phyloP scores from a whole-genome alignment of 2,797 vertebrate species.

The Sebastes oblongus region DNA sequence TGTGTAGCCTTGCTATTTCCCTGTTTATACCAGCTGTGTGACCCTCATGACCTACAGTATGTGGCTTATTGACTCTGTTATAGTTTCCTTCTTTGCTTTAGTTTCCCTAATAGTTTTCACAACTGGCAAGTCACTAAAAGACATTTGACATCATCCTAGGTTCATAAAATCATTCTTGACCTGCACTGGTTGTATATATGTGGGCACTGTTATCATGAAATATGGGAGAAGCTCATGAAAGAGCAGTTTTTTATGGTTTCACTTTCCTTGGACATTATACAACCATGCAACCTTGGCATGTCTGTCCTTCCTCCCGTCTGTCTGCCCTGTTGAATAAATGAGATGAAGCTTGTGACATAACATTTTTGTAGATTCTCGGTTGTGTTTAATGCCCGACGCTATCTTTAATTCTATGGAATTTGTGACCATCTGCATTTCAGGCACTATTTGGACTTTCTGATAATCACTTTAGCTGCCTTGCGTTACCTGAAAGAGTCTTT shows the following conservation, averaged over 20 bases:
- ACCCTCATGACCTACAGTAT: not conserved
- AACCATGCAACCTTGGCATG: slow-evolving; percentile 7
- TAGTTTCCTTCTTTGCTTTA: not conserved
- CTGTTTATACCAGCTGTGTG: not conserved
- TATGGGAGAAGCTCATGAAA: not conserved
- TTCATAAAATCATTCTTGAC: not conserved
- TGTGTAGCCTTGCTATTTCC: not conserved
- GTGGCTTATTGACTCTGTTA: not conserved
- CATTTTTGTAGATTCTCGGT: slow-evolving; percentile 14
- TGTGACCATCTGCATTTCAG: not conserved
- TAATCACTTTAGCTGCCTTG: not conserved
- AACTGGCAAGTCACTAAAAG: not conserved
- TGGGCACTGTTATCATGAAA: not conserved
- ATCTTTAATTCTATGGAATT: not conserved
- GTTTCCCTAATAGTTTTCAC: not conserved
- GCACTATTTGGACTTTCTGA: not conserved
- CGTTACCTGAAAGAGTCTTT: not conserved
- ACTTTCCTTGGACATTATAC: slow-evolving; percentile 19
- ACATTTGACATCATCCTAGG: not conserved
- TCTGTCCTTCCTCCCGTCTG: slow-evolving; percentile 11
- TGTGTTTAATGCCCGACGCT: not conserved
- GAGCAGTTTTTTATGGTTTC: not conserved
- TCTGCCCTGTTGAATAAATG: slow-evolving; percentile 21
- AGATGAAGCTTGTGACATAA: slow-evolving; percentile 5
- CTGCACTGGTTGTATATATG: not conserved